Evolutionary conservation across 2,888 invertebrate species (phyloP).

Genomic region (Chrysolina haemoptera): DNA sequence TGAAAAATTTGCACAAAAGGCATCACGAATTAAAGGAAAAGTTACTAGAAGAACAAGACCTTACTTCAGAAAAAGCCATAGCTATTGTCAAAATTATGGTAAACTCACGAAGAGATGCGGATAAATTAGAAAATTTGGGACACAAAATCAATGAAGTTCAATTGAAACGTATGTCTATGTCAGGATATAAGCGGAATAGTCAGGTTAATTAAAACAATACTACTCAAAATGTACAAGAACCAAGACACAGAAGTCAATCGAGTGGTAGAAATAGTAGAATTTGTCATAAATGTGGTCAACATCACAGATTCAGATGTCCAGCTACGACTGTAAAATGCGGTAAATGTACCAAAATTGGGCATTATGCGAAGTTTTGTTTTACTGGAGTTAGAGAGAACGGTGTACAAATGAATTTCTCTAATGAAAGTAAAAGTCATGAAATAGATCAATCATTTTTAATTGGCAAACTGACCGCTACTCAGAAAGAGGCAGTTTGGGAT

Average conservation of each 20-base stretch:
- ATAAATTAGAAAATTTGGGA: neutral
- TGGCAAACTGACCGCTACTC: no score
- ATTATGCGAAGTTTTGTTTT: no score
- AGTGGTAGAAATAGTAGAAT: neutral
- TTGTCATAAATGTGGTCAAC: neutral
- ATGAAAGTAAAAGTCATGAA: neutral
- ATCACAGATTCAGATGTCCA: neutral
- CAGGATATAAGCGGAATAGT: neutral
- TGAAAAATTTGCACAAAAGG: no score
- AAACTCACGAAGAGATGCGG: neutral
- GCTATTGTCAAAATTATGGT: neutral
- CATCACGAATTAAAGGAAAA: neutral
- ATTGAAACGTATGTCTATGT: neutral
- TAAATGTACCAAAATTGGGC: no score
- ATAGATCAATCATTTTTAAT: no score
- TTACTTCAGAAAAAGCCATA: neutral
- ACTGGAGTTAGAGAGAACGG: no score
- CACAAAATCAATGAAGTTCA: neutral
- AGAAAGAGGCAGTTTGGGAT: no score
- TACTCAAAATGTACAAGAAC: neutral
- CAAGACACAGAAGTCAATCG: neutral
- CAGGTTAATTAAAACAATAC: no score
- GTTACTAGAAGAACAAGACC: neutral
- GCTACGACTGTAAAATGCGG: neutral
- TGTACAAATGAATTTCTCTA: no score